Percentiles rank a stretch among this genome's conserved stretches.
These are phyloP conservation scores for Spialia ferax DNA, from an alignment of 2,888 invertebrate species.

Conservation along the genomic window DNA sequence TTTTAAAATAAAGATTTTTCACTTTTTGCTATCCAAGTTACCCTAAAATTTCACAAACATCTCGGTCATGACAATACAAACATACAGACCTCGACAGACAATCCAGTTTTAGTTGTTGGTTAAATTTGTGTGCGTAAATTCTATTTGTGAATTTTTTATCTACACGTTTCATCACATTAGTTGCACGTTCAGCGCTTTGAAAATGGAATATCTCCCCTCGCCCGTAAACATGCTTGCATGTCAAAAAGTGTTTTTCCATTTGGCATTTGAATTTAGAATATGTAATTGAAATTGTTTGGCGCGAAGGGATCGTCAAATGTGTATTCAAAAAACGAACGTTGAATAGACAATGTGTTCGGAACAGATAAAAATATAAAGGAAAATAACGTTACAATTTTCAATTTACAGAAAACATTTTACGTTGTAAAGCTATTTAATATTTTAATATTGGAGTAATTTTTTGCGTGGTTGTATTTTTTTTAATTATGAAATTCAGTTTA, in stretches of 20 bases:
- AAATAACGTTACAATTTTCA: slow-evolving; percentile 2
- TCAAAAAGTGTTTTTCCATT: slow-evolving; percentile 38
- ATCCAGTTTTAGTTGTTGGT: not conserved
- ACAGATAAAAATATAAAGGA: slow-evolving; percentile 19
- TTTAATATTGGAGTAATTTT: not conserved
- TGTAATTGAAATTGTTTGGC: slow-evolving; percentile 38
- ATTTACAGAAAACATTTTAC: not conserved
- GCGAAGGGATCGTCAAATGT: slow-evolving; percentile 28
- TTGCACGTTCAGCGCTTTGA: slow-evolving; percentile 23
- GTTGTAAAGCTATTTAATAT: not conserved
- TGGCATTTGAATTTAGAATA: slow-evolving; percentile 39
- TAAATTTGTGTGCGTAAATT: not conserved
- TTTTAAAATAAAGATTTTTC: too few species aligned
- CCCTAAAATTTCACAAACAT: too few species aligned
- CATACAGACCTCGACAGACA: too few species aligned
- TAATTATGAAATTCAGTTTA: too few species aligned
- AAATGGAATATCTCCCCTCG: slow-evolving; percentile 39
- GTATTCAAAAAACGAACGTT: slow-evolving; percentile 27
- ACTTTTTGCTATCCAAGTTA: too few species aligned
- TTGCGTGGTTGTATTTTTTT: too few species aligned
- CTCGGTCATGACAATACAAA: too few species aligned
- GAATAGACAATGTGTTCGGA: slow-evolving; percentile 13
- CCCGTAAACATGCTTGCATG: slow-evolving; percentile 36
- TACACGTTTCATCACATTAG: slow-evolving; percentile 28
- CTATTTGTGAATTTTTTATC: slow-evolving; percentile 32